A percentile compares a stretch with the other conserved stretches of the same genome.
Conservation (phyloP, 2,797 vertebrate species). For the Moxostoma hubbsi region DNA sequence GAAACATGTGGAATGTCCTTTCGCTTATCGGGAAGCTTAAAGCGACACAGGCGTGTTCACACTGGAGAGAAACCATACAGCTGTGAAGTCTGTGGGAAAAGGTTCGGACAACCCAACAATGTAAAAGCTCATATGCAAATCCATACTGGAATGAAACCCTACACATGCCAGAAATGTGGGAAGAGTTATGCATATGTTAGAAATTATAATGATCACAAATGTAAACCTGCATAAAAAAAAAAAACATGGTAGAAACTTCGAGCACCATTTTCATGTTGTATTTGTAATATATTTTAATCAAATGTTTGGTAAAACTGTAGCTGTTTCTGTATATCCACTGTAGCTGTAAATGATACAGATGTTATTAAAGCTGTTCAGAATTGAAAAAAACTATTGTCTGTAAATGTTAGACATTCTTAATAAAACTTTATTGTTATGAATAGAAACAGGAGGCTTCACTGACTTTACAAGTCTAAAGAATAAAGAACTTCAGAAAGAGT, state of each 20-base stretch:
- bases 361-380: no score
- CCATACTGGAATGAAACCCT: slow-evolving; percentile 77
- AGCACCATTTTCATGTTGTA: no score
- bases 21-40: slow-evolving; percentile 74
- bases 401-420: no score
- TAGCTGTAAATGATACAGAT: no score
- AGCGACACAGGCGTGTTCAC: slow-evolving; percentile 68
- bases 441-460: no score
- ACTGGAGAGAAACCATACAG: slow-evolving; percentile 70
- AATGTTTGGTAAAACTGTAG: no score
- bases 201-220: slow-evolving; percentile 64
- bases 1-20: slow-evolving; percentile 76
- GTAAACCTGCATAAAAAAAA: slow-evolving; percentile 27
- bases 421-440: no score
- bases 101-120: slow-evolving; percentile 79
- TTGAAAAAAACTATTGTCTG: no score
- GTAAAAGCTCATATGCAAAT: slow-evolving; percentile 81
- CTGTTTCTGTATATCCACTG: no score
- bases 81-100: slow-evolving; percentile 74
- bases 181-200: slow-evolving; percentile 63
- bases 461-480: no score
- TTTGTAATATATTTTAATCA: no score
- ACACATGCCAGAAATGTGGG: slow-evolving; percentile 72
- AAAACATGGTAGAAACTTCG: no score
- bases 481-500: neutral